Conservation (phyloP, 2,888 invertebrate genomes). For the Drosophila fungiperda region DNA sequence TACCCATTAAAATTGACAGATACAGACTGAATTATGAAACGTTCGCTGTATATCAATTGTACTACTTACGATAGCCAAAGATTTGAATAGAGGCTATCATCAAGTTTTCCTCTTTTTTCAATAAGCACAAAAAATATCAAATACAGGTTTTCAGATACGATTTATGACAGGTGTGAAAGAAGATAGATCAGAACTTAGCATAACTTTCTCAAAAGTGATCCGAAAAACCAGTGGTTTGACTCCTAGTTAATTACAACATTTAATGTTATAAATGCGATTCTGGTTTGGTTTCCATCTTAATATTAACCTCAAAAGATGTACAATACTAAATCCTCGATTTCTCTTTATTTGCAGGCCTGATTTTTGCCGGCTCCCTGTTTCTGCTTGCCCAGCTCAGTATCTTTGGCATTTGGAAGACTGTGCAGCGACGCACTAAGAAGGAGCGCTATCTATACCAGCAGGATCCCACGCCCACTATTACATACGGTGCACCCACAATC, state of each 20-base stretch:
- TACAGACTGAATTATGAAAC: background rate
- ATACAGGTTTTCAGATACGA: background rate
- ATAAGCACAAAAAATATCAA: background rate
- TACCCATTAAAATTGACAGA: background rate
- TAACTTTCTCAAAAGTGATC: background rate
- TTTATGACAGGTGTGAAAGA: background rate
- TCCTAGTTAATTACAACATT: background rate
- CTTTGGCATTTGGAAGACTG: constrained; percentile 92
- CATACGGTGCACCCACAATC: constrained; percentile 80
- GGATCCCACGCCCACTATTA: constrained; percentile 77
- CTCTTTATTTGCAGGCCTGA: constrained; percentile 87
- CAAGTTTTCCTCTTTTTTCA: background rate
- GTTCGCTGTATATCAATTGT: background rate
- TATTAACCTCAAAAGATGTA: background rate
- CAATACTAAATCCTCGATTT: background rate
- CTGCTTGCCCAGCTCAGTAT: constrained; percentile 94
- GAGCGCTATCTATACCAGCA: constrained; percentile 83
- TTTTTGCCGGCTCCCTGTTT: constrained; percentile 94
- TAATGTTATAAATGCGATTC: background rate
- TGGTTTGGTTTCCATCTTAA: background rate
- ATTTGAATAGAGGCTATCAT: background rate
- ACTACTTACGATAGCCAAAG: background rate
- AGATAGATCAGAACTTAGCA: background rate
- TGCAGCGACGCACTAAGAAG: constrained; percentile 83
- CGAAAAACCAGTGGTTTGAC: background rate